These are phyloP conservation scores for Lordiphosa fenestrarum DNA, from an alignment of 2,888 invertebrate genomes.

Conservation along the genomic window DNA sequence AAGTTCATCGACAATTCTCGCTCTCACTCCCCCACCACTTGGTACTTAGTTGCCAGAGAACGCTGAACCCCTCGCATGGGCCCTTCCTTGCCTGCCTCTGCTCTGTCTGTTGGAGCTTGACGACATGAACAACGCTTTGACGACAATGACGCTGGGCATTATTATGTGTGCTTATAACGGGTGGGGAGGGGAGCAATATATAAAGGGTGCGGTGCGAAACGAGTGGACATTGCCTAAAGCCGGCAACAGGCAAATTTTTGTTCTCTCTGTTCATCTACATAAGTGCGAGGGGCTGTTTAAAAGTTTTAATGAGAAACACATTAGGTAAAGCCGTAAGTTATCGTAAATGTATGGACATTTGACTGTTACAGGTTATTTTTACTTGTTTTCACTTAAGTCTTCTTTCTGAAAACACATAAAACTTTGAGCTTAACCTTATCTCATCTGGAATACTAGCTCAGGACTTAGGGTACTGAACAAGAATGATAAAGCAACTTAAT, in stretches of 20 bases:
- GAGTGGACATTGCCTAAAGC: slow-evolving; percentile 39
- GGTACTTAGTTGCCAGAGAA: slow-evolving; percentile 8
- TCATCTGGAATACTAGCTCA: too few relatives aligned
- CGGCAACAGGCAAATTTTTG: slow-evolving; percentile 45
- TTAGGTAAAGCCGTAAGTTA: too few relatives aligned
- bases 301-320: too few relatives aligned
- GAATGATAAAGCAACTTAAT: too few relatives aligned
- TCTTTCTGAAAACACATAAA: too few relatives aligned
- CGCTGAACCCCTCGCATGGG: slow-evolving; percentile 18
- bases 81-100: slow-evolving; percentile 35
- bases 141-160: slow-evolving; percentile 40
- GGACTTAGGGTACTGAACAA: too few relatives aligned
- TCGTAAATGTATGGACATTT: too few relatives aligned
- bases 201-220: slow-evolving; percentile 13
- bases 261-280: slow-evolving; percentile 14
- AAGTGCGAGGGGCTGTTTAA: slow-evolving; percentile 20
- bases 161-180: slow-evolving; percentile 23
- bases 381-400: too few relatives aligned
- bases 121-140: slow-evolving; percentile 30
- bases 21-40: too few relatives aligned
- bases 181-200: not conserved
- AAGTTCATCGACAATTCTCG: too few relatives aligned
- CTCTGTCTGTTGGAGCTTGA: slow-evolving; percentile 67
- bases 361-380: too few relatives aligned
- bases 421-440: too few relatives aligned